A percentile compares a stretch with the other conserved stretches of the same genome.
These are phyloP conservation scores for Coregonus ussuriensis DNA, from an alignment of 2,797 vertebrate genomes.

Conservation along the genomic window DNA sequence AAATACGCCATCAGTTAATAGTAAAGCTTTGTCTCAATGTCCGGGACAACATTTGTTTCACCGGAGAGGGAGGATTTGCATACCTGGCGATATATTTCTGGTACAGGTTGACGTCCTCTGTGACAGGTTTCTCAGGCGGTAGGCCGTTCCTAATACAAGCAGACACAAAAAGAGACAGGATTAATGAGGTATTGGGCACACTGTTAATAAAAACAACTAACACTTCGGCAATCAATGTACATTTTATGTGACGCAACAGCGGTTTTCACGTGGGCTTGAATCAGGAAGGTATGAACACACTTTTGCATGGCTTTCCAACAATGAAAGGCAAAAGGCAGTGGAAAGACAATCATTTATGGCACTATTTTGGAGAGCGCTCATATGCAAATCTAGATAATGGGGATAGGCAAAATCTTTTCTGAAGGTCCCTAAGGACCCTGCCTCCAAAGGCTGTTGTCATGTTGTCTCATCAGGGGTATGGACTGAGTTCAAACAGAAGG, in stretches of 20 bases:
- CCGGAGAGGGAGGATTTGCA: slow-evolving; percentile 73
- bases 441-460: slow-evolving; percentile 52
- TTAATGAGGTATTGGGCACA: slow-evolving; percentile 71
- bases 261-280: slow-evolving; percentile 74
- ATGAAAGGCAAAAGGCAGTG: slow-evolving; percentile 71
- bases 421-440: slow-evolving; percentile 41
- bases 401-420: slow-evolving; percentile 60
- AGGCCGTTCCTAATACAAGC: slow-evolving; percentile 90
- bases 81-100: slow-evolving; percentile 99
- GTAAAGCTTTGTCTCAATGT: slow-evolving; percentile 49
- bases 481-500: slow-evolving; percentile 40
- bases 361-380: slow-evolving; percentile 72
- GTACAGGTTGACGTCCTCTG: slow-evolving; percentile 98
- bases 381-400: slow-evolving; percentile 76
- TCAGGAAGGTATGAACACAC: slow-evolving; percentile 65
- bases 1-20: slow-evolving; percentile 64
- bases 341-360: slow-evolving; percentile 76
- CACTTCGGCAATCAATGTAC: slow-evolving; percentile 79
- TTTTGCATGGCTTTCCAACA: slow-evolving; percentile 78
- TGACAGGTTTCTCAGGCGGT: slow-evolving; percentile 95
- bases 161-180: slow-evolving; percentile 75
- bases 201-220: slow-evolving; percentile 83
- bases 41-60: slow-evolving; percentile 58
- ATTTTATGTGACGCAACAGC: slow-evolving; percentile 75
- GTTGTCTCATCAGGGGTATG: slow-evolving; percentile 45